A percentile compares a stretch with the other conserved stretches of the same genome.
Evolutionary conservation across 1,140 invertebrate species (phyloP).

Genomic region (Trichonephila clavata): DNA sequence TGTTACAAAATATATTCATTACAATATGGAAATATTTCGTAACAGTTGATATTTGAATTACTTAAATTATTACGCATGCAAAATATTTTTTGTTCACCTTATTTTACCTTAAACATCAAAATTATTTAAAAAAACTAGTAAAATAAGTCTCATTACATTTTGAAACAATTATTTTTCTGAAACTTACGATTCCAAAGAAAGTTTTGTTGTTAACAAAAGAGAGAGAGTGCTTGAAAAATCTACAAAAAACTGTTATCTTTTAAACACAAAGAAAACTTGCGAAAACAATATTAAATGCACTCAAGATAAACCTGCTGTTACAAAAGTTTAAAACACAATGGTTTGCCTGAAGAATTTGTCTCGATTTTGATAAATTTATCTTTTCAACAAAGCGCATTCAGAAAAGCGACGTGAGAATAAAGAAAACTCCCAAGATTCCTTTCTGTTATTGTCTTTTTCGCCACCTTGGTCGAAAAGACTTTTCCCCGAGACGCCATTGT

Average conservation of each 20-base stretch:
- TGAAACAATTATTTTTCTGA: background rate
- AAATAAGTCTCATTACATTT: background rate
- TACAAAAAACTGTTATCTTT: background rate
- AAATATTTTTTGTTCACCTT: background rate
- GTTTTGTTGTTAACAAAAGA: background rate
- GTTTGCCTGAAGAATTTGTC: background rate
- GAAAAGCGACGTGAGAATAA: background rate
- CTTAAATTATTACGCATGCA: background rate
- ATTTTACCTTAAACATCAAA: background rate
- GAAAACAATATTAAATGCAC: background rate
- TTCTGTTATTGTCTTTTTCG: constrained; percentile 6
- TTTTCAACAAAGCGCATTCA: background rate
- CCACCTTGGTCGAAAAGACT: background rate
- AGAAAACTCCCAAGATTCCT: background rate
- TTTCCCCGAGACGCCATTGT: background rate
- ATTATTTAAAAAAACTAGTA: too few relatives aligned
- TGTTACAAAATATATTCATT: too few relatives aligned
- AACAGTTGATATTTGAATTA: background rate
- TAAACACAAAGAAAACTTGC: background rate
- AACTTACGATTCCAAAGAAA: background rate
- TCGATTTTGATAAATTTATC: background rate
- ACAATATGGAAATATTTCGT: too few relatives aligned
- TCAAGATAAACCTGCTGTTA: constrained; percentile 5
- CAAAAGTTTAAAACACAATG: constrained; percentile 5
- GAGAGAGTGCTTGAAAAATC: background rate